Evolutionary conservation across 2,797 vertebrate genomes (phyloP), one percentile per base, ranked within the genome.

Genomic region (Remorina albescens): DNA sequence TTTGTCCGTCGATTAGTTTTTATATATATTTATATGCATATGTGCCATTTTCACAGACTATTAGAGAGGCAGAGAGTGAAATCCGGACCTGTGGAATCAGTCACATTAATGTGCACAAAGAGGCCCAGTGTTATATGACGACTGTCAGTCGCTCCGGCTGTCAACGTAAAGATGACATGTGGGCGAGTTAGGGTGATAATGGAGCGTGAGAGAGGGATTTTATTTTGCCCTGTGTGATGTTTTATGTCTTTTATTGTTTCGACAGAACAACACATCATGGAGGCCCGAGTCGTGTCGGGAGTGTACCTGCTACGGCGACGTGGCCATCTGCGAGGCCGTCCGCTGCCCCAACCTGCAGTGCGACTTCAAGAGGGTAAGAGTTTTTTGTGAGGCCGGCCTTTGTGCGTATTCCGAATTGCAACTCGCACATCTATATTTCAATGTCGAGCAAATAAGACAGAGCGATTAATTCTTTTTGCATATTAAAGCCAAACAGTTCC

Each of bases 211-310:
- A 26, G 10, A 42, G 41, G 18, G 16, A 42, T 42, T 42, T 18
- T 42, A 16, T 42, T 42, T 2, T 23, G 10, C 4, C 7, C 11
- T 34, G 18, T 0, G 70, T 56, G 16, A 70, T 65, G 57, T 71
- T 76, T 78, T 19, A 69, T 54, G 2, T 21, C 19, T 36, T 74
- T 26, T 84, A 42, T 68, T 89, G 80, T 37, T 21, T 82, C 89
- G 82, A 72, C 94, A 99, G 98, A 97, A 96, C 84, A 92, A 94
- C 88, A 95, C 96, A 0, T 58, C 83, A 72, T 99, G 98, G 98
- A 95, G 95, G 50, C 96, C 96, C 0, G 92, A 97, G 78, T 90
- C 95, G 0, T 99, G 97, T 91, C 95, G 92, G 83, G 94, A 95
- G 78, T 99, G 98, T 80, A 88, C 25, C 64, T 99, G 98, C 91